Conservation (phyloP, 2,797 vertebrate species). For the Echiichthys vipera region DNA sequence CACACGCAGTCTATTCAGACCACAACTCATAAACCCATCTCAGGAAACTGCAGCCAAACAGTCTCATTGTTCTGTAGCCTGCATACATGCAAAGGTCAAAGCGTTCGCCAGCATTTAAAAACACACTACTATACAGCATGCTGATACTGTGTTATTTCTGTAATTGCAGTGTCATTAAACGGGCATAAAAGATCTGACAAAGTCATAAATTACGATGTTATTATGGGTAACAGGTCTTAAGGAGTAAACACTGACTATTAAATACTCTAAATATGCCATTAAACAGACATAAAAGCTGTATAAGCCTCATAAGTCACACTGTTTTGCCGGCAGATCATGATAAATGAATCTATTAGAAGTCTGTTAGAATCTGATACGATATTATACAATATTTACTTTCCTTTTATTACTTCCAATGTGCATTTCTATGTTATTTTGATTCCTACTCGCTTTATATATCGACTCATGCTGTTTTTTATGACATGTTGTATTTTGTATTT, state of each 20-base stretch:
- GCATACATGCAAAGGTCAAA: constrained; percentile 53
- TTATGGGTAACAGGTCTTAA: constrained; percentile 25
- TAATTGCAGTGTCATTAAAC: constrained; percentile 67
- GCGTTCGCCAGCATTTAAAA: constrained; percentile 28
- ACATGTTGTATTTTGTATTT: background rate
- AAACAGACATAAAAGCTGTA: constrained; percentile 49
- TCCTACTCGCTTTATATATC: background rate
- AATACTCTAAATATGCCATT: constrained; percentile 50
- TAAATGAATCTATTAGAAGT: constrained; percentile 36
- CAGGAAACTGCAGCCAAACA: constrained; percentile 17
- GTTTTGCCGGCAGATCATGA: constrained; percentile 39
- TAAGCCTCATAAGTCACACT: constrained; percentile 21
- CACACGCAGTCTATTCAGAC: constrained; percentile 36
- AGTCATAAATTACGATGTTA: constrained; percentile 55
- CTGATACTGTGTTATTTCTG: constrained; percentile 52
- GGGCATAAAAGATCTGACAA: constrained; percentile 39
- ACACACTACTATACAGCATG: constrained; percentile 17
- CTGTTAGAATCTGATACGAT: constrained; percentile 16
- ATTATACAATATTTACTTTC: background rate
- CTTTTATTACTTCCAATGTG: constrained; percentile 3
- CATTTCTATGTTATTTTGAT: background rate
- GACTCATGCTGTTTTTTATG: background rate
- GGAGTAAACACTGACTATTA: constrained; percentile 44
- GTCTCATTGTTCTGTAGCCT: constrained; percentile 10
- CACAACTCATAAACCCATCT: constrained; percentile 31